Base-by-base conservation (phyloP, 2,888 invertebrate species). In the Lasioglossum leucozonium region DNA sequence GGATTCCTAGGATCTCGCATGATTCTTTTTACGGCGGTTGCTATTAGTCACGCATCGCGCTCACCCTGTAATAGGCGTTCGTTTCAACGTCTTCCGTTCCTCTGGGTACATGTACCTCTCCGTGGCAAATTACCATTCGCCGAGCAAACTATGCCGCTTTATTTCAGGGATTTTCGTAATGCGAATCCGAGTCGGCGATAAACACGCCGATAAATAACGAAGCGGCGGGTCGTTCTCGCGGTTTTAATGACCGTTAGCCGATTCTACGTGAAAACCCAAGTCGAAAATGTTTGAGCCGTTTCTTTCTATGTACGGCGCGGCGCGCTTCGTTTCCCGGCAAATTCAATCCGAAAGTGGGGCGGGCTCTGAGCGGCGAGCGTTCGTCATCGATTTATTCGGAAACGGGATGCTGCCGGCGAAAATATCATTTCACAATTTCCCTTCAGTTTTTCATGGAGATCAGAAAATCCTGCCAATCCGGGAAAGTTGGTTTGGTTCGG, bases 11-110 rank as follows among this genome's bases (percentile, higher is more conserved):
- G 81, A 85, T 85, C 82, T 80, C 85, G 79, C 82, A 72, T 40
- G 80, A 81, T 84, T 85, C 84, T 87, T 88, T 86, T 87, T 84
- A 87, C 81, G 79, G 74, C 76, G 37, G 67, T 77, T 69, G 76
- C 84, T 81, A 87, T 88, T 88, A 88, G 88, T 88, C 85, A 87
- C 88, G 88, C 84, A 82, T 81, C 87, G 82, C 77, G 82, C 79
- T 30, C 72, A 69, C 26, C 81, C 79, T 84, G 84, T 87, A 88
- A 88, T 81, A 85, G 78, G 84, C 73, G 58, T 72, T 84, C 79
- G 81, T 72, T 75, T 65, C 78, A 47, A 44, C 81, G 58, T 83
- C 86, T 86, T 86, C 87, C 86, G 83, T 77, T 87, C 62, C 22
- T 73, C 55, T 44, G 67, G 67, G 67, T 67, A 67, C 67, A 22